Evolutionary conservation across 2,797 vertebrate genomes (phyloP).

Genomic region (Spinus olivaceus): DNA sequence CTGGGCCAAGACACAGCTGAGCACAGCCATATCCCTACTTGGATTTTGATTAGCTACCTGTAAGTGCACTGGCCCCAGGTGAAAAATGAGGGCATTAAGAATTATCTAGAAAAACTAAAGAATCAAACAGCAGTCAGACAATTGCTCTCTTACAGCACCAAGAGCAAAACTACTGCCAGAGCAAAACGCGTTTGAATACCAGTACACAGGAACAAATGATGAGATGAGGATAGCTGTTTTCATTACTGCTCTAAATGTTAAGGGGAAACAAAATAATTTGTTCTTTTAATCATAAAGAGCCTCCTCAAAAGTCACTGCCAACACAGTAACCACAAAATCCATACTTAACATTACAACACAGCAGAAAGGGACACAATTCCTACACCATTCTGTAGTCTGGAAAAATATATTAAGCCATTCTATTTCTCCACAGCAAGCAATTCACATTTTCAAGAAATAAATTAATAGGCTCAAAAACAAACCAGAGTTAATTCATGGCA

Average conservation of each 20-base stretch:
- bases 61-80: not conserved
- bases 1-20: not conserved
- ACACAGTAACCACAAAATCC: not conserved
- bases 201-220: not conserved
- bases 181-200: not conserved
- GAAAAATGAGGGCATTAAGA: not conserved
- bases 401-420: not conserved
- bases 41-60: not conserved
- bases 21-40: not conserved
- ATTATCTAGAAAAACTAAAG: not conserved
- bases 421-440: not conserved
- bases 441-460: not conserved
- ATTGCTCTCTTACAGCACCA: not conserved
- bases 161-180: not conserved
- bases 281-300: not conserved
- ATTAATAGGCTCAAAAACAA: not conserved
- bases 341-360: not conserved
- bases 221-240: not conserved
- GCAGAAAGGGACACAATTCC: not conserved
- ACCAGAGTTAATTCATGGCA: not conserved
- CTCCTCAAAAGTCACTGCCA: not conserved
- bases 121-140: not conserved
- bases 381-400: not conserved
- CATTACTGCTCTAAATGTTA: not conserved
- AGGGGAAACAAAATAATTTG: accelerated